Conservation (phyloP, 2,113 vertebrate species). For the Diadophis punctatus region DNA sequence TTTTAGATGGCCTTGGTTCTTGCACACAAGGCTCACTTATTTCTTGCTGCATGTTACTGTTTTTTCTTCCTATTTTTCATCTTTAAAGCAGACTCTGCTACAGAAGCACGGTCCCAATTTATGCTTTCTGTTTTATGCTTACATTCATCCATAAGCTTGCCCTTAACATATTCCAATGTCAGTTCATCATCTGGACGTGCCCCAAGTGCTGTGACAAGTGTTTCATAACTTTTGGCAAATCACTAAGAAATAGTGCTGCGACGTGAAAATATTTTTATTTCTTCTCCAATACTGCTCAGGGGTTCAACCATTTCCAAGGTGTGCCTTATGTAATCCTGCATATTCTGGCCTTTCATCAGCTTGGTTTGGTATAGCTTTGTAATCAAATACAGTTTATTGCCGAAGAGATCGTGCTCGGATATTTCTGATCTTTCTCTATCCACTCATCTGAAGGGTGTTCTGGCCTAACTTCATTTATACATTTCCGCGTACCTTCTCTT, state of each 20-base stretch:
- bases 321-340: not conserved
- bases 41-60: not conserved
- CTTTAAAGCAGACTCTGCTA: not conserved
- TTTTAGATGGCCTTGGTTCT: not conserved
- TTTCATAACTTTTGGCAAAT: not conserved
- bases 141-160: not conserved
- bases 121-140: not conserved
- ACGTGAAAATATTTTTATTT: not conserved
- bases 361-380: not conserved
- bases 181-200: not conserved
- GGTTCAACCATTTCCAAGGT: not conserved
- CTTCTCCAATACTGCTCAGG: not conserved
- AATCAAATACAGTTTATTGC: not conserved
- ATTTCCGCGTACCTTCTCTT: too few relatives aligned
- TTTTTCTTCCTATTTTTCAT: not conserved
- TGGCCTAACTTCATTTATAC: too few relatives aligned
- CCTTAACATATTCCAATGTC: not conserved
- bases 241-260: not conserved
- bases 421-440: not conserved
- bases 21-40: not conserved
- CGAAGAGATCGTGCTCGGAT: not conserved
- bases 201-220: not conserved
- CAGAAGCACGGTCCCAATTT: not conserved
- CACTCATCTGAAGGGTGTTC: not conserved
- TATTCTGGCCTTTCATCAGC: not conserved